Conservation (phyloP, 2,888 invertebrate species). For the Acleris holmiana region DNA sequence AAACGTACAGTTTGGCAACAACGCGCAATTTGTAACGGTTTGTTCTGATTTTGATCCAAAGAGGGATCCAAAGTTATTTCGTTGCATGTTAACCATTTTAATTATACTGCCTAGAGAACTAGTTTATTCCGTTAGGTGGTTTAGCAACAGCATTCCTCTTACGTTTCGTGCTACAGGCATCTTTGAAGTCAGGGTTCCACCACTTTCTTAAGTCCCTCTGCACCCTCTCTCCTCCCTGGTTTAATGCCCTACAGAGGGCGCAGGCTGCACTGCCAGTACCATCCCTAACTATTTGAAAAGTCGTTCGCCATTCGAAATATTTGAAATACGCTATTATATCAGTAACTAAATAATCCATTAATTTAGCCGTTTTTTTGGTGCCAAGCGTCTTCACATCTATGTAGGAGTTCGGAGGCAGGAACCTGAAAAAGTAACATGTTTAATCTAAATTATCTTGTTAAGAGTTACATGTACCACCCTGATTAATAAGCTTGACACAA, state of each 20-base stretch:
- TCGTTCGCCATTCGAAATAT: slow-evolving; percentile 40
- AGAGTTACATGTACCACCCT: no score
- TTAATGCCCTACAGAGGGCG: slow-evolving; percentile 1
- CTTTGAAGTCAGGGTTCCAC: slow-evolving; percentile 29
- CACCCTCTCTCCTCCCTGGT: background rate
- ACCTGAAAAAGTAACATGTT: slow-evolving; percentile 33
- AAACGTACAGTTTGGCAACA: no score
- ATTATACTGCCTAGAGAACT: no score
- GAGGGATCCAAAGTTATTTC: no score
- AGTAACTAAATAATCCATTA: slow-evolving; percentile 15
- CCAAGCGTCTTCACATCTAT: slow-evolving; percentile 39
- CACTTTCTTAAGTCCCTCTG: slow-evolving; percentile 26
- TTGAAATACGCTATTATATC: slow-evolving; percentile 36
- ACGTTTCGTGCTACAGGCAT: slow-evolving; percentile 2
- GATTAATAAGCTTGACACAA: no score
- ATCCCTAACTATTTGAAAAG: background rate
- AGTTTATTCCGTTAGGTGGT: background rate
- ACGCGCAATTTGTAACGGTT: no score
- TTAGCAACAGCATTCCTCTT: background rate
- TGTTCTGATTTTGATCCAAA: no score
- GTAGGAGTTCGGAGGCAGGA: slow-evolving; percentile 43
- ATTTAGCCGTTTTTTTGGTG: background rate
- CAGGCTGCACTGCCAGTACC: background rate
- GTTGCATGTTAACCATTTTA: no score
- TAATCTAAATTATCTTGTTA: no score